These are phyloP conservation scores for Schrankia costaestrigalis DNA, from an alignment of 2,888 invertebrate genomes.

Conservation along the genomic window DNA sequence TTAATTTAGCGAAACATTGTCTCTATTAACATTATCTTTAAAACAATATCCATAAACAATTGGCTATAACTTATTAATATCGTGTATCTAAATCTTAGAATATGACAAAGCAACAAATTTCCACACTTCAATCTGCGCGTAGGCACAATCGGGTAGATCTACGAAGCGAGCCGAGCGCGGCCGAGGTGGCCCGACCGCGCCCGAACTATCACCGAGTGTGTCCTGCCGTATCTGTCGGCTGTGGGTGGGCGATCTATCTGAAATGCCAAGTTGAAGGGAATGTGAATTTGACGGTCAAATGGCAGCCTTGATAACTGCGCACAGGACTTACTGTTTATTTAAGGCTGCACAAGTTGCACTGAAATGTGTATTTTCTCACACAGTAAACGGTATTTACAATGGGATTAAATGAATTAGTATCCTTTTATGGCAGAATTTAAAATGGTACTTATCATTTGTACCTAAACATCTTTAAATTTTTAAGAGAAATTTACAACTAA, in stretches of 20 bases:
- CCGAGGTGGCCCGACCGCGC: constrained; percentile 40
- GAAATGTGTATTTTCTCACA: no score
- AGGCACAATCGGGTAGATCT: constrained; percentile 50
- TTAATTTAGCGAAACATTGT: constrained; percentile 33
- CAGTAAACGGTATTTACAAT: no score
- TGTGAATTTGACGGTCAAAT: constrained; percentile 39
- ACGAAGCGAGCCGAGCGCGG: constrained; percentile 18
- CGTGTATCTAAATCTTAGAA: constrained; percentile 38
- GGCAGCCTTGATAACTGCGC: constrained; percentile 23
- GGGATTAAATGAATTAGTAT: no score
- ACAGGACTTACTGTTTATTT: constrained; percentile 27
- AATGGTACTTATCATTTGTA: no score
- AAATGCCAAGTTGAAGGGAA: constrained; percentile 39
- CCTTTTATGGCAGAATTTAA: no score
- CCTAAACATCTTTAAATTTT: no score
- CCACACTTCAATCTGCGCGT: constrained; percentile 50
- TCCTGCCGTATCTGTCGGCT: constrained; percentile 30
- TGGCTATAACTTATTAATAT: constrained; percentile 34
- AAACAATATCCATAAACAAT: constrained; percentile 36
- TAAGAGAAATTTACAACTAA: no score
- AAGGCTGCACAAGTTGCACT: constrained; percentile 22
- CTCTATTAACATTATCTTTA: constrained; percentile 31
- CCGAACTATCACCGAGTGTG: constrained; percentile 34
- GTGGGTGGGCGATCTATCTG: constrained; percentile 45
- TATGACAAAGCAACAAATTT: constrained; percentile 41